phyloP scores from a whole-genome alignment of 2,797 vertebrate genomes.

The Crocidura indochinensis region DNA sequence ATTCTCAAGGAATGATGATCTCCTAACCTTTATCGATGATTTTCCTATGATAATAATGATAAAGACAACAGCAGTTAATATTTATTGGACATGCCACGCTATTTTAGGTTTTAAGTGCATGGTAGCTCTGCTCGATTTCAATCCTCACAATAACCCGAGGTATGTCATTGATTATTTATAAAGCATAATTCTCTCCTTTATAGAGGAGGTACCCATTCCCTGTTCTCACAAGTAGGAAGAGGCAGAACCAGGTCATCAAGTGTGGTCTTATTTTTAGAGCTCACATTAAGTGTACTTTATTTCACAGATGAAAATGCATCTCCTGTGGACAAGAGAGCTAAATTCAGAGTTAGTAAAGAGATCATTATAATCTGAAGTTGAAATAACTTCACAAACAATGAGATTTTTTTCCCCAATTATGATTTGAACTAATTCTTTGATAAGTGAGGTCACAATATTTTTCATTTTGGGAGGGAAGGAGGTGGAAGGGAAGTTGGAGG shows the following conservation, averaged over 20 bases:
- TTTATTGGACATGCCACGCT: neutral
- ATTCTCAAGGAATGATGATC: neutral
- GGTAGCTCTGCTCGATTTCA: neutral
- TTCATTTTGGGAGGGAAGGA: neutral
- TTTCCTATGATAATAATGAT: constrained; percentile 12
- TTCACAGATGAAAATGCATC: constrained; percentile 14
- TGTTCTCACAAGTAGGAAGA: constrained; percentile 5
- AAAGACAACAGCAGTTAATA: neutral
- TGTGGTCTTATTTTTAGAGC: neutral
- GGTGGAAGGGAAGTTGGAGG: no score
- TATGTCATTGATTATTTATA: constrained; percentile 22
- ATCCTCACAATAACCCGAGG: neutral
- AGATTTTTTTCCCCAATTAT: neutral
- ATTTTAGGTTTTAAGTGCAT: neutral
- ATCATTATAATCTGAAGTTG: neutral
- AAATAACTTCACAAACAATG: constrained; percentile 25
- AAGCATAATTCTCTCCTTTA: neutral
- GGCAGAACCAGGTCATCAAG: neutral
- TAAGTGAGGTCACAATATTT: neutral
- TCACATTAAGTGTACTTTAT: constrained; percentile 16
- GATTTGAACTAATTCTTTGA: constrained; percentile 23
- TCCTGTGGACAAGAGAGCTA: neutral
- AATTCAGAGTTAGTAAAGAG: constrained; percentile 1
- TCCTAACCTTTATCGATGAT: neutral
- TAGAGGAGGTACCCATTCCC: neutral